Evolutionary conservation across 2,113 vertebrate genomes (phyloP).

Genomic region (Saguinus midas): DNA sequence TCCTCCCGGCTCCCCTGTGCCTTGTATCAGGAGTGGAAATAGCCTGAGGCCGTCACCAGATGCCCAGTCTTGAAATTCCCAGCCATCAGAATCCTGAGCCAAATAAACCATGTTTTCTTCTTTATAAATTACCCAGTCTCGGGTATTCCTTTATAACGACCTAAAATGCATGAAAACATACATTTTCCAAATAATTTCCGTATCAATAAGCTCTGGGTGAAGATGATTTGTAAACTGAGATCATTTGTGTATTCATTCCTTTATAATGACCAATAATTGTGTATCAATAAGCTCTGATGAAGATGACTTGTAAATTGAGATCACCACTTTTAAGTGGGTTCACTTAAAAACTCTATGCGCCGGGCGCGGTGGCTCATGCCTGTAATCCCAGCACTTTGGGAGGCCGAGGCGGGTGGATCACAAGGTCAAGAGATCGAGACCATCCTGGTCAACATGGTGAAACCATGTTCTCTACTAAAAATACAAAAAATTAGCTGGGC

Average conservation of each 20-base stretch:
- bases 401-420: no score
- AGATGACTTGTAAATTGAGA: no score
- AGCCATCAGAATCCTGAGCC: background rate
- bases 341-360: no score
- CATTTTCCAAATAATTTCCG: constrained; percentile 1
- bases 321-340: no score
- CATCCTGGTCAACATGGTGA: no score
- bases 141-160: background rate
- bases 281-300: no score
- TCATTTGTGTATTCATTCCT: background rate
- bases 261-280: no score
- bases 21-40: background rate
- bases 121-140: background rate
- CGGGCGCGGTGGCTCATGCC: no score
- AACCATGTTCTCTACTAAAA: no score
- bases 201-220: background rate
- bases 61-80: background rate
- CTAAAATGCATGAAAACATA: background rate
- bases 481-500: no score
- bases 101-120: background rate
- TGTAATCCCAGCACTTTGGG: no score
- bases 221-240: background rate
- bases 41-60: background rate
- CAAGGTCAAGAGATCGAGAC: no score
- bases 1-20: background rate